Evolutionary conservation across 2,113 vertebrate species (phyloP).

Genomic region (Elgaria multicarinata): DNA sequence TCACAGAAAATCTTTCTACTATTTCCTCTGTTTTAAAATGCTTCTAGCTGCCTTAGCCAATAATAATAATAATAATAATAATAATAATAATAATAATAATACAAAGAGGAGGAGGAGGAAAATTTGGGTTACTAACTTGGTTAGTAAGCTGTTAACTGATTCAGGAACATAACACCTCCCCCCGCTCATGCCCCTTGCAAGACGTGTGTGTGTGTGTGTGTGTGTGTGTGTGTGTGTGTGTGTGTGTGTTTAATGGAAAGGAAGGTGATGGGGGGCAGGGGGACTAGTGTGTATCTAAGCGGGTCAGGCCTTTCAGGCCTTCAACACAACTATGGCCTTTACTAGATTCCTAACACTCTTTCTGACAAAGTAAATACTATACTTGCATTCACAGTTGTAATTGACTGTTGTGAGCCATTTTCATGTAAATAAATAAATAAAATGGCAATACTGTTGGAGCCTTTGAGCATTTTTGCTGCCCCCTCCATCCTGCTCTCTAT

Average conservation of each 20-base stretch:
- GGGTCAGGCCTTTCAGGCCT: background rate
- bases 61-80: too few species aligned
- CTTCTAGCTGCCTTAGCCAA: too few species aligned
- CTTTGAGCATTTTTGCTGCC: background rate
- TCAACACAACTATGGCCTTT: background rate
- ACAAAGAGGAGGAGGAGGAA: background rate
- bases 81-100: too few species aligned
- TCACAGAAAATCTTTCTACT: too few species aligned
- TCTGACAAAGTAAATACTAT: background rate
- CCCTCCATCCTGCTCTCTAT: background rate
- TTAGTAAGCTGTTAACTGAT: background rate
- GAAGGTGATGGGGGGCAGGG: too few species aligned
- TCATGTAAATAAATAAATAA: background rate
- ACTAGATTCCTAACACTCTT: background rate
- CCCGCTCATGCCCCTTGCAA: background rate
- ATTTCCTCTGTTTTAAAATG: too few species aligned
- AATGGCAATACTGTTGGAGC: background rate
- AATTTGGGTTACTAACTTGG: too few species aligned
- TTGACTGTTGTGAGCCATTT: background rate
- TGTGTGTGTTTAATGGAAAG: background rate
- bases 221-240: too few species aligned
- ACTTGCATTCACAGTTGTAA: background rate
- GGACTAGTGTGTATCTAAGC: background rate
- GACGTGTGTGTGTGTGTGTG: too few species aligned
- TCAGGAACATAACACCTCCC: background rate